These are phyloP conservation scores for Phortica variegata DNA, from an alignment of 1,140 invertebrate genomes.

Conservation along the genomic window DNA sequence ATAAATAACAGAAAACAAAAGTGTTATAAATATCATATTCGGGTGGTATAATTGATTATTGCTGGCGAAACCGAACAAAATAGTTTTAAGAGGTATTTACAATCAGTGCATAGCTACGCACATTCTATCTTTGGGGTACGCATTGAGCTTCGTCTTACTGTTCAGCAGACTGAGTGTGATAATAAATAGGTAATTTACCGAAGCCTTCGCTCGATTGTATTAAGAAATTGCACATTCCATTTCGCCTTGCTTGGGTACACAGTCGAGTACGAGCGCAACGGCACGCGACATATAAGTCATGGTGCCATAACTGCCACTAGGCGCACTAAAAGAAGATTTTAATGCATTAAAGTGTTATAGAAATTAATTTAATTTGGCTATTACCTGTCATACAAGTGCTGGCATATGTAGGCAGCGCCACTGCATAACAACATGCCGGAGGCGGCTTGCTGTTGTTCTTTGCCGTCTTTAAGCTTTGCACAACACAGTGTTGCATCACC, in stretches of 20 bases:
- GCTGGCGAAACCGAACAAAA: too few species aligned
- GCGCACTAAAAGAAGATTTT: constrained; percentile 72
- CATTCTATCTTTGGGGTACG: too few species aligned
- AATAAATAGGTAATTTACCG: too few species aligned
- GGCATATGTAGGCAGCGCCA: constrained; percentile 91
- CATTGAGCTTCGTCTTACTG: too few species aligned
- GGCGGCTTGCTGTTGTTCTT: constrained; percentile 62
- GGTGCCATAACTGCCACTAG: constrained; percentile 94
- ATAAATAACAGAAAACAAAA: too few species aligned
- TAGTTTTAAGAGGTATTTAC: too few species aligned
- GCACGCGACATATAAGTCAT: constrained; percentile 96
- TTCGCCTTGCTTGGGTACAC: constrained; percentile 73
- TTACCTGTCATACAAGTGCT: constrained; percentile 94
- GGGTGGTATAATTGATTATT: too few species aligned
- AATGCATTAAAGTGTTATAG: neutral
- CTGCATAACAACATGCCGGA: constrained; percentile 76
- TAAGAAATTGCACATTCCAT: constrained; percentile 78
- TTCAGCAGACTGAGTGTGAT: too few species aligned
- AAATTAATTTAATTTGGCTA: constrained; percentile 1
- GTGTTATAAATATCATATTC: too few species aligned
- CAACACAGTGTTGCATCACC: constrained; percentile 92
- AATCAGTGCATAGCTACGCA: too few species aligned
- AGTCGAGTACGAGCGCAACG: constrained; percentile 73
- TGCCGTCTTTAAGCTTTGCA: constrained; percentile 69
- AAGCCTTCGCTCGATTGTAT: neutral